Percentiles rank a stretch among this genome's conserved stretches.
Conservation (phyloP, 2,888 invertebrate genomes). For the Troides aeacus region DNA sequence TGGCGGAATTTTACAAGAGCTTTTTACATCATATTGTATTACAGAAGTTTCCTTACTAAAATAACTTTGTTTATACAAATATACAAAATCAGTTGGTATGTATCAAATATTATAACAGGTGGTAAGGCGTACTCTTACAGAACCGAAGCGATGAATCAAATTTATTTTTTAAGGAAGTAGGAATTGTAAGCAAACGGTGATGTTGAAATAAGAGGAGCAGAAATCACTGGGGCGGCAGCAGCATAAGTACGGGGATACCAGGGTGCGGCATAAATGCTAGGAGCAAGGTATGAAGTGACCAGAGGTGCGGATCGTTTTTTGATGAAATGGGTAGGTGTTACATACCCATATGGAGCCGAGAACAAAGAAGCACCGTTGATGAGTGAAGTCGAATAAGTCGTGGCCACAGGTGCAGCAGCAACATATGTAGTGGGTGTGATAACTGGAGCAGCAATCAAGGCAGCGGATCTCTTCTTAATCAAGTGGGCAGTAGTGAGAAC, state of each 20-base stretch:
- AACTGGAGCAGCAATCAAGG: constrained; percentile 35
- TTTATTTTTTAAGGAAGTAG: constrained; percentile 21
- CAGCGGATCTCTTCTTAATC: constrained; percentile 58
- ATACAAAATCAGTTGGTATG: neutral
- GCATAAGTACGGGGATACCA: constrained; percentile 28
- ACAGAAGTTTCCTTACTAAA: constrained; percentile 4
- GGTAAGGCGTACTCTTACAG: neutral
- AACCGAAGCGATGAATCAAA: neutral
- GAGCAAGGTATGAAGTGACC: constrained; percentile 44
- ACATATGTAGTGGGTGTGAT: constrained; percentile 43
- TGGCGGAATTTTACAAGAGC: constrained; percentile 9
- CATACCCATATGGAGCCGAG: constrained; percentile 50
- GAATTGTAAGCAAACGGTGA: constrained; percentile 16
- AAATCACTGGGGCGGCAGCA: constrained; percentile 43
- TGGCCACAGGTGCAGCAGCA: constrained; percentile 45
- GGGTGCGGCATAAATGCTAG: constrained; percentile 40
- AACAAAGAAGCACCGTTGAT: constrained; percentile 43
- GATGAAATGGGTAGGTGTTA: constrained; percentile 50
- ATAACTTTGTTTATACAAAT: neutral
- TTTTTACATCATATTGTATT: constrained; percentile 1
- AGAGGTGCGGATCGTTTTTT: constrained; percentile 55
- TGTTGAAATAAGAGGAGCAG: constrained; percentile 42
- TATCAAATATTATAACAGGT: neutral
- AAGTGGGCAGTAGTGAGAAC: constrained; percentile 49
- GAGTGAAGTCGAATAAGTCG: constrained; percentile 47